Evolutionary conservation across 2,888 invertebrate species (phyloP).

Genomic region (Orthosia gothica): DNA sequence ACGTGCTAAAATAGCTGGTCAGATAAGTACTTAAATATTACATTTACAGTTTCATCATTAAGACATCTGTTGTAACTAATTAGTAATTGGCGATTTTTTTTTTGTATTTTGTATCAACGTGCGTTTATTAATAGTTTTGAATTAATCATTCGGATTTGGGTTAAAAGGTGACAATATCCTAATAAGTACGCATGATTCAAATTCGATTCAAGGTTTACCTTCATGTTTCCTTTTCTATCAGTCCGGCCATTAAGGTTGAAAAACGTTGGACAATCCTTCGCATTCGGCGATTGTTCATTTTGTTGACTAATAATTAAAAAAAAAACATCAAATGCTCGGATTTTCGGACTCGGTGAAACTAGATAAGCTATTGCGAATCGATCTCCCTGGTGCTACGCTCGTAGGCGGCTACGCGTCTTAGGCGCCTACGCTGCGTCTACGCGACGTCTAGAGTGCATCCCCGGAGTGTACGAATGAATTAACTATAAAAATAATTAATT

Average conservation of each 20-base stretch:
- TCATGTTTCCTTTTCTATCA: slow-evolving; percentile 9
- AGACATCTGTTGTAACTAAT: slow-evolving; percentile 8
- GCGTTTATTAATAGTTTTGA: slow-evolving; percentile 9
- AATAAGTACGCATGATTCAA: slow-evolving; percentile 23
- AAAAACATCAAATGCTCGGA: too few relatives aligned
- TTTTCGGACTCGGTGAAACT: too few relatives aligned
- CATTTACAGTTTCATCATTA: neutral
- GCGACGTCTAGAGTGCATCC: too few relatives aligned
- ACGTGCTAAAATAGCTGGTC: slow-evolving; percentile 30
- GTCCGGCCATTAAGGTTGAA: neutral
- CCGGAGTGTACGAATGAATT: too few relatives aligned
- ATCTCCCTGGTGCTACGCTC: neutral
- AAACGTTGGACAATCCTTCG: neutral
- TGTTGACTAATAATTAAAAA: too few relatives aligned
- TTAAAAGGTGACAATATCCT: slow-evolving; percentile 1
- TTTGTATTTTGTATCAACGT: too few relatives aligned
- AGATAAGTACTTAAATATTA: slow-evolving; percentile 1
- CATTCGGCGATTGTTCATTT: neutral
- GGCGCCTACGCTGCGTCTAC: neutral
- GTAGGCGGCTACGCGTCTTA: neutral
- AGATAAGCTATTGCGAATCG: neutral
- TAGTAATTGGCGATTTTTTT: neutral
- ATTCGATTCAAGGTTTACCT: slow-evolving; percentile 44
- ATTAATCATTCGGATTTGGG: slow-evolving; percentile 2
- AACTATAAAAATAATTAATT: neutral